Conservation (phyloP, 92 coral and sea anemone genomes). For the Actinostola sp. region DNA sequence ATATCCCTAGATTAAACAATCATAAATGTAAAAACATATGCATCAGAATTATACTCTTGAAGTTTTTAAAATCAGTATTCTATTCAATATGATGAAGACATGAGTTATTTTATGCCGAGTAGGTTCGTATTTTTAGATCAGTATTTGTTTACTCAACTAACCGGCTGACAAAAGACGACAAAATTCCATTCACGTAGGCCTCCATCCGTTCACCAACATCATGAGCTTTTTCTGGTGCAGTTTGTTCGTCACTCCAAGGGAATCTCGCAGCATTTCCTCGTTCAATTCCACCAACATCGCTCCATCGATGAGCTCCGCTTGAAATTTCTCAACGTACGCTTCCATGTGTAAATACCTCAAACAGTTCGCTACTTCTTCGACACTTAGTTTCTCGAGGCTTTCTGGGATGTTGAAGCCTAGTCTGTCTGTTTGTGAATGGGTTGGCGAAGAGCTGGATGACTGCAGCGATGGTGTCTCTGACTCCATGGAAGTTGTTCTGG, state of each 20-base stretch:
- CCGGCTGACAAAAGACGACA: no score
- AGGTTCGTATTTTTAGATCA: no score
- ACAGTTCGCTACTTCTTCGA: conserved; percentile 50
- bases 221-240: conserved; percentile 40
- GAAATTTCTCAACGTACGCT: conserved; percentile 36
- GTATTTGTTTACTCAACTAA: no score
- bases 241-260: conserved; percentile 35
- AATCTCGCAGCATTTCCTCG: conserved; percentile 19
- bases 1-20: no score
- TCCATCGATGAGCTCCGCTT: conserved; percentile 56
- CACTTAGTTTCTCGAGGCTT: conserved; percentile 15
- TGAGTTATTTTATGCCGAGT: no score
- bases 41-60: no score
- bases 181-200: conserved; percentile 37
- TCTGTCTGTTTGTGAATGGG: not conserved
- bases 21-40: no score
- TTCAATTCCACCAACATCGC: conserved; percentile 30
- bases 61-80: no score
- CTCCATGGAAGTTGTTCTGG: not conserved
- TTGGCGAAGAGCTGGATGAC: not conserved
- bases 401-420: not conserved
- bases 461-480: not conserved
- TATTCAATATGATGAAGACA: no score
- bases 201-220: conserved; percentile 51
- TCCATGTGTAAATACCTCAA: conserved; percentile 50